phyloP scores from a whole-genome alignment of 2,113 vertebrate species.

The Tyrannus savana region DNA sequence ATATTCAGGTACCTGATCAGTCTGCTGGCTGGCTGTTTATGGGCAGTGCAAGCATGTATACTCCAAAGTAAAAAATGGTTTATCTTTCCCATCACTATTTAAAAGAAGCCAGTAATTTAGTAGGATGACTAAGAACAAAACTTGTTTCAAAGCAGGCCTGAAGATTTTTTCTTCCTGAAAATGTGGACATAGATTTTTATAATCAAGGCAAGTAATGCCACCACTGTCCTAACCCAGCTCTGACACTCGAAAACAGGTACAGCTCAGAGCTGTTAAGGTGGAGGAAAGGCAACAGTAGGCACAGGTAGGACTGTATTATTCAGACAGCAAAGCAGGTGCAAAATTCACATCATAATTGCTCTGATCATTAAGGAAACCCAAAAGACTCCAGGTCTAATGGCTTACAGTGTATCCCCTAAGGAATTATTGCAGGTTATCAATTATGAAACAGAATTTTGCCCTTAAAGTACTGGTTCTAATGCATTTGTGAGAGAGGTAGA shows the following conservation, averaged over 20 bases:
- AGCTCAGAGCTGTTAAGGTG: not conserved
- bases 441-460: not conserved
- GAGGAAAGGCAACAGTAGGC: not conserved
- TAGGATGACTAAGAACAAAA: not conserved
- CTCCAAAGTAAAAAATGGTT: not conserved
- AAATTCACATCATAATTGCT: not conserved
- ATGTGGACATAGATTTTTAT: not conserved
- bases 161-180: not conserved
- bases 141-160: not conserved
- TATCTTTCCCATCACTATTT: not conserved
- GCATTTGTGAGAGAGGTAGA: not conserved
- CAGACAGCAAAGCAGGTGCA: not conserved
- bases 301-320: not conserved
- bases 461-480: not conserved
- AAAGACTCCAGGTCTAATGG: not conserved
- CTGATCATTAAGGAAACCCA: not conserved
- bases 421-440: not conserved
- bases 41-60: not conserved
- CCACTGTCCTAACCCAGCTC: not conserved
- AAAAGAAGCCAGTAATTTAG: not conserved
- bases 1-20: not conserved
- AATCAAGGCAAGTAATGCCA: not conserved
- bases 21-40: not conserved
- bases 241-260: not conserved
- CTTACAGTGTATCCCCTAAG: not conserved